Evolutionary conservation across 2,888 invertebrate species (phyloP), one percentile per base, ranked within the genome.

Genomic region (Troides aeacus): DNA sequence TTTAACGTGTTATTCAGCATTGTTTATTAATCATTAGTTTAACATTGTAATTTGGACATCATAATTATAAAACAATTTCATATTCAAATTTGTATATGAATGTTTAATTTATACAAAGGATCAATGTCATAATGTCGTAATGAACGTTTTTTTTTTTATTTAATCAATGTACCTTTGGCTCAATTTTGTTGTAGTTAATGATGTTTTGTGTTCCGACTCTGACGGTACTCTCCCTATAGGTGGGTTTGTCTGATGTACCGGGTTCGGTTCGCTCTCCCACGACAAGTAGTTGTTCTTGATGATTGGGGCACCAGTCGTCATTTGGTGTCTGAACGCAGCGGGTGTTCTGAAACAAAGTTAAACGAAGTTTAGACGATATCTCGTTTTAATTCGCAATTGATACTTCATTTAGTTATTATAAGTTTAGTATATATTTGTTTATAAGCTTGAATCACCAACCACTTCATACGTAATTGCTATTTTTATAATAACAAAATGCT

Each of bases 301-400:
- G 62, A 2, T 67, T 36, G 4, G 79, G 72, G 71, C 88, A 88
- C 83, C 81, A 83, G 60, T 71, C 72, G 63, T 84, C 84, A 10
- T 65, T 62, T 0, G 53, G 17, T 1, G 60, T 36, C 2, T 63
- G 50, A 0, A 70, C n/a, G 64, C 87, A 87, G 70, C 80, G 81
- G 0, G 64, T 46, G 12, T 67, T 68, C 84, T 87, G 81, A 36
- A 74, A 79, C 72, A 62, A 78, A 76, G 64, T 53, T 10, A 63
- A 23, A 15, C 15, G 30, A 24, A 23, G 15, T 50, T 46, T 62
- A 58, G 10, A 23, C 15, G 21, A 58, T 10, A 12, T 42, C 2
- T 42, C 8, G 42, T 8, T 10, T 10, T 42, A 12, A 8, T 39
- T 39, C 5, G 39, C 8, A 39, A 39, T 39, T 8, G 39, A 12